Percentiles rank a stretch among this genome's conserved stretches.
These are phyloP conservation scores for Tyrophagus putrescentiae DNA, from an alignment of 1,140 invertebrate species.

Conservation along the genomic window DNA sequence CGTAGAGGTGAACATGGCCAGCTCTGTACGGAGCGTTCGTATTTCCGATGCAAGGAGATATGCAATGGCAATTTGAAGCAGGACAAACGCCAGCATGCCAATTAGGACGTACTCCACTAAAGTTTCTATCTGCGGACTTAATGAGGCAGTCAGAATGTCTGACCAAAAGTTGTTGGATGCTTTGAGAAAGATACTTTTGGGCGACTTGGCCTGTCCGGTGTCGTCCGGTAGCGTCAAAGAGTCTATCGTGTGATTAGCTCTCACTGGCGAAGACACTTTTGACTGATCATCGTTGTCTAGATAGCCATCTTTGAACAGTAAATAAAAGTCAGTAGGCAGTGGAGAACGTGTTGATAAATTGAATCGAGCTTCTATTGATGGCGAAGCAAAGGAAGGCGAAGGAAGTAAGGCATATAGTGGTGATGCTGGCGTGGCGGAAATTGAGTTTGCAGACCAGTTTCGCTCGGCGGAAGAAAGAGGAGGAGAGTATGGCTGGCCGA, in stretches of 20 bases:
- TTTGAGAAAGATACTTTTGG: background rate
- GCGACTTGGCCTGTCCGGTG: background rate
- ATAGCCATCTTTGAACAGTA: conserved; percentile 9
- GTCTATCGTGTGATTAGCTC: background rate
- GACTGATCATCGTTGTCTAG: background rate
- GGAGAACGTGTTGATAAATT: background rate
- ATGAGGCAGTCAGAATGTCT: conserved; percentile 11
- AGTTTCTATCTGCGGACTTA: conserved; percentile 3
- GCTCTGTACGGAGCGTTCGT: conserved; percentile 1
- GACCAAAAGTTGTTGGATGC: background rate
- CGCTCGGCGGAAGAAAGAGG: background rate
- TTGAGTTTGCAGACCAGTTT: background rate
- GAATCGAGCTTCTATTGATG: background rate
- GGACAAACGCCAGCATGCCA: conserved; percentile 6
- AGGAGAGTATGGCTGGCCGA: background rate
- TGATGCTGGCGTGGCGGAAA: background rate
- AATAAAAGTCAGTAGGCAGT: background rate
- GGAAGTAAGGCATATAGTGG: conserved; percentile 16
- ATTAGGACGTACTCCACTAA: conserved; percentile 7
- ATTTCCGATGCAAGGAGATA: conserved; percentile 7
- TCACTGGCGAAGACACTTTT: background rate
- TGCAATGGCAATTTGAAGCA: background rate
- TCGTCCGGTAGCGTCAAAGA: background rate
- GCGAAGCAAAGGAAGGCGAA: background rate
- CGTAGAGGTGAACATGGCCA: background rate